Evolutionary conservation across 2,797 vertebrate species (phyloP).

Genomic region (Diplodus sargus): DNA sequence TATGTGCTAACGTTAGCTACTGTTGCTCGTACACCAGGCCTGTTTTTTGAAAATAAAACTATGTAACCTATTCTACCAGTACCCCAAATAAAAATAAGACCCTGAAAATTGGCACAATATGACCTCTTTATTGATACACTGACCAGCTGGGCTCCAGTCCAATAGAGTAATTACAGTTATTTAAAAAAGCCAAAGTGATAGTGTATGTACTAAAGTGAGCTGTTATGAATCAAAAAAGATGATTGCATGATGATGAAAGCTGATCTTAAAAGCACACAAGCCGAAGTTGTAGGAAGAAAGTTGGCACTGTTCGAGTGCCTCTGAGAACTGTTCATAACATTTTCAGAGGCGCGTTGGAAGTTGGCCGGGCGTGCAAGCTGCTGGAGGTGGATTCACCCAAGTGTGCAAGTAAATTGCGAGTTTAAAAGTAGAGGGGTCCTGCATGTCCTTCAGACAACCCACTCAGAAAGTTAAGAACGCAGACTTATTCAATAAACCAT

Average conservation of each 20-base stretch:
- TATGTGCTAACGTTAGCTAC: too few species aligned
- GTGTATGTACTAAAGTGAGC: not conserved
- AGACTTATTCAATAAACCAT: slow-evolving; percentile 56
- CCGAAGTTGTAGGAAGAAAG: not conserved
- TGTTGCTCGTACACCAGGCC: too few species aligned
- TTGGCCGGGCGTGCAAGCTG: slow-evolving; percentile 16
- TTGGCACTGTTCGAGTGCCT: slow-evolving; percentile 8
- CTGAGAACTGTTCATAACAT: not conserved
- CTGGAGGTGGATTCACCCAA: slow-evolving; percentile 39
- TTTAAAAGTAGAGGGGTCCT: slow-evolving; percentile 27
- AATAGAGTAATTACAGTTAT: not conserved
- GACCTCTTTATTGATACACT: too few species aligned
- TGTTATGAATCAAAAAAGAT: not conserved
- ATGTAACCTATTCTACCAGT: too few species aligned
- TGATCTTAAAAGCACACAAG: not conserved
- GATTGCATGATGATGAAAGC: too few species aligned
- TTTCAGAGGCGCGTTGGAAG: slow-evolving; percentile 16
- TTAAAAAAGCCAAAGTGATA: not conserved
- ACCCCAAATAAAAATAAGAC: too few species aligned
- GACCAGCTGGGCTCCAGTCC: not conserved
- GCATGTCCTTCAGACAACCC: slow-evolving; percentile 35
- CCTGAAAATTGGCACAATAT: too few species aligned
- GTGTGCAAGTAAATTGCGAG: slow-evolving; percentile 30
- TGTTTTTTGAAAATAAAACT: too few species aligned
- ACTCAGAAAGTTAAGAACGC: slow-evolving; percentile 35